Evolutionary conservation across 1,140 invertebrate species (phyloP), one percentile per base, ranked within the genome.

Genomic region (Thereuonema tuberculata): DNA sequence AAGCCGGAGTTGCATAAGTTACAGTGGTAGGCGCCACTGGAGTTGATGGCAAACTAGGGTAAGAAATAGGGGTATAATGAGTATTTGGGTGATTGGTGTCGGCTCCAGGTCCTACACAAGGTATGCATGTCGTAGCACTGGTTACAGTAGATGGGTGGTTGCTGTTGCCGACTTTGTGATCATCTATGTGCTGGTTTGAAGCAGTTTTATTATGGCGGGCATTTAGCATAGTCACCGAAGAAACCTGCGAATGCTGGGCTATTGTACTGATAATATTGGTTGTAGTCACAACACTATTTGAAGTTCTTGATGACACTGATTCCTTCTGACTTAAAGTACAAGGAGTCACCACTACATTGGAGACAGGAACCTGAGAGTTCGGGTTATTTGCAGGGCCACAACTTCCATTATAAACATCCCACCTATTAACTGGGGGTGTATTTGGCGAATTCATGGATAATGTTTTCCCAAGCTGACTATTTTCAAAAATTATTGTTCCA

Each of bases 31-130:
- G 21, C 9, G 28, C 53, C 21, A 26, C 53, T 5, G 53, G 23
- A 29, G 14, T 55, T 12, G 53, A 14, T 12, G 63, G 26, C 62
- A 60, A 23, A 60, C 56, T 57, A 58, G 61, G 47, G 50, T 58
- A 56, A 62, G 61, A 20, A 63, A 27, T 55, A 9, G 53, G 53
- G 21, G 26, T 62, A 47, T 31, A 59, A 58, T 47, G 61, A 56
- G 56, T 54, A 55, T 21, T 56, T 24, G 24, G 56, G 60, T 21
- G 61, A 59, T 1, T 61, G 53, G 3, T 59, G 55, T 12, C 59
- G 47, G 28, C 50, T 46, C 15, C 54, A 43, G 43, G 60, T 57
- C 47, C 57, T 46, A 2, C 54, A 52, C 1, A 31, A 54, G 15
- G 61, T 28, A 56, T 28, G 54, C 14, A 61, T 52, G 31, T 20